Percentiles rank a stretch among this genome's conserved stretches.
These are phyloP conservation scores for Cephus runcator DNA, from an alignment of 2,888 invertebrate species.

Conservation along the genomic window DNA sequence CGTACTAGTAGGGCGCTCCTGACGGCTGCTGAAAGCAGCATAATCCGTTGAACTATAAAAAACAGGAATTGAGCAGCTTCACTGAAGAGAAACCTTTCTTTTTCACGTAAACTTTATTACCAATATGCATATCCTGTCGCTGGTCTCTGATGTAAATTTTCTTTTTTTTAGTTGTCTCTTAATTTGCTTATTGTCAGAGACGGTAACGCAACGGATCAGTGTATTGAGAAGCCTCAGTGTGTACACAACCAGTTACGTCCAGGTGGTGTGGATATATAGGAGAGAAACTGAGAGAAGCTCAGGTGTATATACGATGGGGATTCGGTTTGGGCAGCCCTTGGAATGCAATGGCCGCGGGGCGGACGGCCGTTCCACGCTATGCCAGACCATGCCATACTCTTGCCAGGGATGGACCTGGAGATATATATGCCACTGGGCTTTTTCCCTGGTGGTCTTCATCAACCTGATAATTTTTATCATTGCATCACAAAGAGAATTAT, in stretches of 20 bases:
- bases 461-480: not conserved
- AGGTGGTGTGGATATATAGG: conserved; percentile 14
- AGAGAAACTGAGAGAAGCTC: conserved; percentile 10
- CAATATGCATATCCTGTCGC: not conserved
- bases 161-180: not conserved
- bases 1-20: not conserved
- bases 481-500: not conserved
- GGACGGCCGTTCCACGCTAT: conserved; percentile 25
- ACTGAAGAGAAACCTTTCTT: not conserved
- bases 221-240: not conserved
- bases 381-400: conserved; percentile 27
- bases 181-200: not conserved
- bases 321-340: conserved; percentile 58
- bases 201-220: not conserved
- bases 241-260: not conserved
- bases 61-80: not conserved
- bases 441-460: not conserved
- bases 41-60: not conserved
- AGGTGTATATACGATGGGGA: conserved; percentile 44
- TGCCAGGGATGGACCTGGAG: not conserved
- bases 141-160: not conserved
- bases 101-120: not conserved
- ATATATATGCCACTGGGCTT: conserved; percentile 5
- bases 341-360: conserved; percentile 53
- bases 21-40: not conserved